Base-by-base conservation (phyloP, 2,888 invertebrate genomes). In the Pristionchus arcanus region DNA sequence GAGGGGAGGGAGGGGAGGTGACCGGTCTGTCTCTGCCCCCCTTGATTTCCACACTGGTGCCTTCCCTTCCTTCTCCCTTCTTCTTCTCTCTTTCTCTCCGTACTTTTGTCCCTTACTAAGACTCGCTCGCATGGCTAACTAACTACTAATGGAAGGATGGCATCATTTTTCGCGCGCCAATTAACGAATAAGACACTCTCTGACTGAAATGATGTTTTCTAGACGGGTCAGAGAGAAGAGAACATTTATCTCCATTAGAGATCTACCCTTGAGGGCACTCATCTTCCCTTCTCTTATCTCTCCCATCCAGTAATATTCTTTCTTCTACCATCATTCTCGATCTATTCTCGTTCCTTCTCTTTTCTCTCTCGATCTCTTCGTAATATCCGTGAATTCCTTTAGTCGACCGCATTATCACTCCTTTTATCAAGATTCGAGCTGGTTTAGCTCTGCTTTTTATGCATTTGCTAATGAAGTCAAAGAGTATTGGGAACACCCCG, bases 21-120 rank as follows among this genome's bases (percentile, higher is more conserved):
- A 81, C 81, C 81, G 81, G 81, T 81, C 81, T 81, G 15, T 21
- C n/a, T 81, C 34, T 28, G 42, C 81, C 81, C 81, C 81, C 81
- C 28, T 42, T 81, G 81, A 81, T 81, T 81, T 81, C 49, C 81
- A 81, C 31, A 71, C 68, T 71, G 68, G 37, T 74, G 74, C 74
- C 74, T 74, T 71, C 28, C 71, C 68, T 28, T n/a, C 34, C 71
- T 71, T 34, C 28, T 28, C 28, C 53, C 34, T 19, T 53, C 49
- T 28, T 42, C 28, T 28, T 81, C 81, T 53, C 28, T 28, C n/a
- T 53, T 25, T 28, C 49, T 28, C 28, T 53, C 81, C 81, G 49
- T 81, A 81, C 81, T 74, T 74, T 74, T 25, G 0, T 31, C 11
- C 37, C 81, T 25, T 53, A 81, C 81, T 81, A 81, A 53, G 81